Conservation (phyloP, 23 tunicate genomes). For the Styela clava region DNA sequence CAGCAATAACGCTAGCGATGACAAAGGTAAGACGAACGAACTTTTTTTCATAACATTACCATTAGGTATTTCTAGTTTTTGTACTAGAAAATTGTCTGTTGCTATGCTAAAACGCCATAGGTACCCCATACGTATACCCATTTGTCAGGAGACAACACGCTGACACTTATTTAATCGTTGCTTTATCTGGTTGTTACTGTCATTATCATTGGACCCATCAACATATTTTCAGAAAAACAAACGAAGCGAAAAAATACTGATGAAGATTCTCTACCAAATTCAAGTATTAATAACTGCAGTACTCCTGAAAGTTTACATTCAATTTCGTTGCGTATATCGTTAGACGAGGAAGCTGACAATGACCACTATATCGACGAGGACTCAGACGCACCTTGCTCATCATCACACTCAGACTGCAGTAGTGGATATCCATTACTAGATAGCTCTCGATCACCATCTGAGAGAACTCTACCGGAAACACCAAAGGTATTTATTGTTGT, state of each 20-base stretch:
- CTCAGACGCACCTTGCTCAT: not conserved
- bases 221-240: too few relatives aligned
- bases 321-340: not conserved
- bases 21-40: too few relatives aligned
- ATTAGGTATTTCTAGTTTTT: too few relatives aligned
- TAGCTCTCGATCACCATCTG: not conserved
- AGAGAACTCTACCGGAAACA: not conserved
- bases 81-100: too few relatives aligned
- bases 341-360: not conserved
- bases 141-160: too few relatives aligned
- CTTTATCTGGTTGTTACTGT: too few relatives aligned
- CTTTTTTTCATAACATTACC: too few relatives aligned
- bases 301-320: not conserved
- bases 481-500: not conserved
- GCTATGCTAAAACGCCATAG: too few relatives aligned
- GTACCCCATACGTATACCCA: too few relatives aligned
- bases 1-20: too few relatives aligned
- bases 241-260: not conserved
- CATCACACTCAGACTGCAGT: not conserved
- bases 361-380: not conserved
- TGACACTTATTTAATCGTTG: too few relatives aligned
- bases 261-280: not conserved
- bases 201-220: too few relatives aligned
- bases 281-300: not conserved
- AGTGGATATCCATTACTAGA: conserved; percentile 6